A percentile compares a stretch with the other conserved stretches of the same genome.
Conservation (phyloP, 2,797 vertebrate genomes). For the Sebastes taczanowskii region DNA sequence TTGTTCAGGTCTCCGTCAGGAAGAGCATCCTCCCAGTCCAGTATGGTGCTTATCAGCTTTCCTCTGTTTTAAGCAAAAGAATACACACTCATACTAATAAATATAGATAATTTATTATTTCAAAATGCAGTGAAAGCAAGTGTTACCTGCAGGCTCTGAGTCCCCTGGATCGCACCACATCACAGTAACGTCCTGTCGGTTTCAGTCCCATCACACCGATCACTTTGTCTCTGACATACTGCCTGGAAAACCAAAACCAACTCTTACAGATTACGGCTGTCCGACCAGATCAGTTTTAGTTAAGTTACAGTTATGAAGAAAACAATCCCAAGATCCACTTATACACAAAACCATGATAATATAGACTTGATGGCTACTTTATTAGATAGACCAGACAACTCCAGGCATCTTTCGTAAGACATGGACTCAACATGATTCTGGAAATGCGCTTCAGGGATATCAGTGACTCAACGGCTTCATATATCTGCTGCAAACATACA, state of each 20-base stretch:
- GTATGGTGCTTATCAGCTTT: slow-evolving; percentile 92
- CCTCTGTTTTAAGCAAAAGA: slow-evolving; percentile 80
- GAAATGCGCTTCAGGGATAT: background rate
- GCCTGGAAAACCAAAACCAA: slow-evolving; percentile 77
- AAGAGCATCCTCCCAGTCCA: slow-evolving; percentile 97
- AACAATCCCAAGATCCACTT: background rate
- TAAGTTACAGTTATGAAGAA: background rate
- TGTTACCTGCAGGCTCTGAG: slow-evolving; percentile 93
- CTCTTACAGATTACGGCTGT: background rate
- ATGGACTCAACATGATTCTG: background rate
- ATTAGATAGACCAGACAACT: background rate
- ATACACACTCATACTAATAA: background rate
- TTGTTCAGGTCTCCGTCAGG: slow-evolving; percentile 90
- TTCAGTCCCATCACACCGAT: slow-evolving; percentile 98
- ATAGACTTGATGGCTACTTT: background rate
- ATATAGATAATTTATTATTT: background rate
- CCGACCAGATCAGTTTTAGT: background rate
- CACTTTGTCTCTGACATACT: slow-evolving; percentile 91
- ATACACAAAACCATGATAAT: background rate
- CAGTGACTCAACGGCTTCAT: background rate
- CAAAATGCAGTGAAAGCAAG: background rate
- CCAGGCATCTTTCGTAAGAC: background rate
- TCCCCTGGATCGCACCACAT: slow-evolving; percentile 89
- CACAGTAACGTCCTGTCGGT: slow-evolving; percentile 90
- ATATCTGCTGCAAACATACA: background rate